Evolutionary conservation across 2,888 invertebrate species (phyloP).

Genomic region (Lamellibrachia columna): DNA sequence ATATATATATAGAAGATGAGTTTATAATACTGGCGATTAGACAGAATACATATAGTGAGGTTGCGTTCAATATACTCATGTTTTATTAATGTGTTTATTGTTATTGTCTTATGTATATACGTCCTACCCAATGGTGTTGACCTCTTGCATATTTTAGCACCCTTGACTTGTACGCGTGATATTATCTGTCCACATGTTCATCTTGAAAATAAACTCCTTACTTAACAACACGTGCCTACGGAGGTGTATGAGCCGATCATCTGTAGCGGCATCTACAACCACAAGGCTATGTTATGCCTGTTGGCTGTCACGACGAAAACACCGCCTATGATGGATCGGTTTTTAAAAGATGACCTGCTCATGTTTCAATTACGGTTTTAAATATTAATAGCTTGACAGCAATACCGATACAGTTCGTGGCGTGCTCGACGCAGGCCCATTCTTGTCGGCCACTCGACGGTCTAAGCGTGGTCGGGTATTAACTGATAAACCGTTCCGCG

Average conservation of each 20-base stretch:
- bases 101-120: not conserved
- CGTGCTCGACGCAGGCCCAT: not conserved
- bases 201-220: not conserved
- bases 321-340: not conserved
- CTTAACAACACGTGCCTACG: not conserved
- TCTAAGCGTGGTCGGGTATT: not conserved
- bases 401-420: constrained; percentile 16
- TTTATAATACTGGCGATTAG: not conserved
- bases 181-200: not conserved
- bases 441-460: not conserved
- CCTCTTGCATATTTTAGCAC: not conserved
- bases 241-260: not conserved
- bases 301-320: not conserved
- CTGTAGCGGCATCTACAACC: too few relatives aligned
- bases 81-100: not conserved
- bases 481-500: constrained; percentile 6
- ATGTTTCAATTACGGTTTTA: constrained; percentile 16
- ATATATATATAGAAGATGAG: not conserved
- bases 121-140: not conserved
- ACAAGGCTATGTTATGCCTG: not conserved
- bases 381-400: not conserved
- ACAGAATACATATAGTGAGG: not conserved
- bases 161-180: not conserved
- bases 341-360: not conserved
- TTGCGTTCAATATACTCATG: not conserved